phyloP scores from a whole-genome alignment of 2,888 invertebrate species.

The Oasisia sp. region DNA sequence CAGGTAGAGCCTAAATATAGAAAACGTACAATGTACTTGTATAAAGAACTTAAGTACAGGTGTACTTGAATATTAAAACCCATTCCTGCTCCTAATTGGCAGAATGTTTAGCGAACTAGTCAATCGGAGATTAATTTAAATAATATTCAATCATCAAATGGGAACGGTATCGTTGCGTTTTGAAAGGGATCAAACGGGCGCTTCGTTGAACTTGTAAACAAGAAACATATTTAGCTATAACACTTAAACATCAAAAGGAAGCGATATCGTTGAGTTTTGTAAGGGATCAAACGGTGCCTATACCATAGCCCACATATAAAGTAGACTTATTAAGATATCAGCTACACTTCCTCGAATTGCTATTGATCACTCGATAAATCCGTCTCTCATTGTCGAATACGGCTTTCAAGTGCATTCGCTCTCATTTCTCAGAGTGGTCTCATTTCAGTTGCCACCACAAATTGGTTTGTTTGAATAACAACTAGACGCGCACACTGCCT shows the following conservation, averaged over 20 bases:
- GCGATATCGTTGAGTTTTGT: too few species aligned
- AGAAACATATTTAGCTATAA: too few species aligned
- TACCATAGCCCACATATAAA: neutral
- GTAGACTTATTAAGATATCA: neutral
- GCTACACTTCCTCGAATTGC: neutral
- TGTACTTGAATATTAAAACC: too few species aligned
- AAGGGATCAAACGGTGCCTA: neutral
- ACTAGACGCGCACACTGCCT: neutral
- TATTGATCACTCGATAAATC: neutral
- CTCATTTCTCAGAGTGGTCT: neutral
- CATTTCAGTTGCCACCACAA: neutral
- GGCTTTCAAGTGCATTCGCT: neutral
- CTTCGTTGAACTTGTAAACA: too few species aligned
- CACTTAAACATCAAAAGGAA: too few species aligned
- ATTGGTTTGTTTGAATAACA: neutral
- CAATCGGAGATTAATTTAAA: too few species aligned
- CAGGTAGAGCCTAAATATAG: too few species aligned
- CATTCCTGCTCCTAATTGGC: too few species aligned
- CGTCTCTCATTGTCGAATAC: neutral
- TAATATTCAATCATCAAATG: too few species aligned
- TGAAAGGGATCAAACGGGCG: neutral
- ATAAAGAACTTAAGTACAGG: too few species aligned
- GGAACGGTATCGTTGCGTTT: neutral
- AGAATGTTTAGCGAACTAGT: too few species aligned
- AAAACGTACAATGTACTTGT: too few species aligned